These are phyloP conservation scores for Platalea minor DNA, from an alignment of 2,797 vertebrate genomes.

Conservation along the genomic window DNA sequence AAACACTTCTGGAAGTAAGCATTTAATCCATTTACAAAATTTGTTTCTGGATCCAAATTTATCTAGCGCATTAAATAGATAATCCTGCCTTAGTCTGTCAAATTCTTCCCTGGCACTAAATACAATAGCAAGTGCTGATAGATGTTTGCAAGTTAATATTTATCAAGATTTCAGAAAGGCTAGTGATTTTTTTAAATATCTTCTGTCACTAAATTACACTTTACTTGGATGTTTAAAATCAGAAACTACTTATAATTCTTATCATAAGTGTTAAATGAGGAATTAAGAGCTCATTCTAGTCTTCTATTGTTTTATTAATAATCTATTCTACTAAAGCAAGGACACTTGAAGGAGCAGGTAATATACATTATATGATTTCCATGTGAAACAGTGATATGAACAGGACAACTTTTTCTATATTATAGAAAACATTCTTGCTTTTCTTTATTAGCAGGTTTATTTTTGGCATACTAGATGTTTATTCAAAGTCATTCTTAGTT, in stretches of 20 bases:
- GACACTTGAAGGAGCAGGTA: not conserved
- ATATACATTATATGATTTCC: not conserved
- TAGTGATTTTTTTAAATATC: not conserved
- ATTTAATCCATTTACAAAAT: conserved; percentile 44
- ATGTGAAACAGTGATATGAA: not conserved
- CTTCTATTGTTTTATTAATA: not conserved
- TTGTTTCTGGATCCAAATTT: conserved; percentile 20
- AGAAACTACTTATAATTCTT: not conserved
- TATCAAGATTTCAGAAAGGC: not conserved
- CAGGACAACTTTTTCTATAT: not conserved
- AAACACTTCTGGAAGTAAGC: not conserved
- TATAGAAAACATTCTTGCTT: not conserved
- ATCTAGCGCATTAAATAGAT: not conserved
- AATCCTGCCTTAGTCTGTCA: not conserved
- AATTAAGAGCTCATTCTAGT: not conserved
- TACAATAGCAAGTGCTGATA: not conserved
- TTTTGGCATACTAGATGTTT: not conserved
- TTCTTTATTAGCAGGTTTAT: not conserved
- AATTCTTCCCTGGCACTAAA: not conserved
- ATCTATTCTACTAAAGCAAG: not conserved
- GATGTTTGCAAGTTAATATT: not conserved
- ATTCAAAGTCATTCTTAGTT: not conserved
- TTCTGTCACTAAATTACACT: not conserved
- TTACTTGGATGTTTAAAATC: not conserved
- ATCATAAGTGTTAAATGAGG: not conserved